Evolutionary conservation across 2,113 vertebrate species (phyloP).

Genomic region (Lasiurus cinereus): DNA sequence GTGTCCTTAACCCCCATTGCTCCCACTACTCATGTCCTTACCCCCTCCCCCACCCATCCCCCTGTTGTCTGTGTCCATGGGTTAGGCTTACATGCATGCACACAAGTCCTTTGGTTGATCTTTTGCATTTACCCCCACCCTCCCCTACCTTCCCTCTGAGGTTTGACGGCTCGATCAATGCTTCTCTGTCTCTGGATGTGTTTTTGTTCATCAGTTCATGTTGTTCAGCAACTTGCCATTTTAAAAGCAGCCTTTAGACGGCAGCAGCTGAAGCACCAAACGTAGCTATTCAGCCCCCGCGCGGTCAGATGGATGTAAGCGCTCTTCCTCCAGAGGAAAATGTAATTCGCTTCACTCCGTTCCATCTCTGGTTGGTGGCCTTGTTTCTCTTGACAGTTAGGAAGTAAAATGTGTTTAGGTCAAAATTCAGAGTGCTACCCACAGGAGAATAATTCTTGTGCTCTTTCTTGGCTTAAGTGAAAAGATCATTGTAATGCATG

Average conservation of each 20-base stretch:
- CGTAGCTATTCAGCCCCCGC: constrained; percentile 71
- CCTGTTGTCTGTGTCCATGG: no score
- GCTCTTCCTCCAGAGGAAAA: constrained; percentile 78
- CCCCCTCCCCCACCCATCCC: no score
- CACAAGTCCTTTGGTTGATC: no score
- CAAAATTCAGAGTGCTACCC: constrained; percentile 62
- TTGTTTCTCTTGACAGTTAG: constrained; percentile 82
- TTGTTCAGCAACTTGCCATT: background rate
- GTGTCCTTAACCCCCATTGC: no score
- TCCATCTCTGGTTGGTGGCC: constrained; percentile 67
- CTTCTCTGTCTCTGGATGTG: no score
- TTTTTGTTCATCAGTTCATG: no score
- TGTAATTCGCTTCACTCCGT: constrained; percentile 78
- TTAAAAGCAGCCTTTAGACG: constrained; percentile 66
- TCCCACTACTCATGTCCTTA: no score
- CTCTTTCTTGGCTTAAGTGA: constrained; percentile 77
- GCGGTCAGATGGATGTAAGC: constrained; percentile 72
- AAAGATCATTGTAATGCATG: constrained; percentile 57
- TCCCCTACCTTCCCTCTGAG: no score
- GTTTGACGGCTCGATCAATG: no score
- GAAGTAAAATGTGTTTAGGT: constrained; percentile 75
- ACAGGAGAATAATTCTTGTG: constrained; percentile 66
- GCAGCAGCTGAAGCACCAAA: constrained; percentile 70
- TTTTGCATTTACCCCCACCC: no score
- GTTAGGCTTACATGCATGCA: no score